Conservation (phyloP, 2,113 vertebrate genomes). For the Clinocottus analis region DNA sequence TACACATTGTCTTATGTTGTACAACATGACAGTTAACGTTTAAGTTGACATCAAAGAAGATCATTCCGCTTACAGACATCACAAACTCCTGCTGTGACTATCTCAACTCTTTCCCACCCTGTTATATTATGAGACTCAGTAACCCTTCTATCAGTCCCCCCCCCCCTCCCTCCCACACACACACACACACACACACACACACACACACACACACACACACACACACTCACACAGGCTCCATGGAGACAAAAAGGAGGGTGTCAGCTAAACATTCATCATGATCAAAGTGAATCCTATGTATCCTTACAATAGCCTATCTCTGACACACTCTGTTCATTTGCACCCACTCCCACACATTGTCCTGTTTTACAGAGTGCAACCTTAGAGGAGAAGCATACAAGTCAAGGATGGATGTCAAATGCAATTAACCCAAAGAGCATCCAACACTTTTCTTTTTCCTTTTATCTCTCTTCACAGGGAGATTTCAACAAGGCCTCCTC, state of each 20-base stretch:
- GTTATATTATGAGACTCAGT: slow-evolving; percentile 30
- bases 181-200: too few relatives aligned
- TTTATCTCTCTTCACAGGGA: slow-evolving; percentile 75
- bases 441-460: slow-evolving; percentile 62
- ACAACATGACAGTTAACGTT: slow-evolving; percentile 5
- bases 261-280: slow-evolving; percentile 63
- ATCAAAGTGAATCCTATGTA: slow-evolving; percentile 74
- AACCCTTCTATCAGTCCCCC: too few relatives aligned
- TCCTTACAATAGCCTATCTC: slow-evolving; percentile 55
- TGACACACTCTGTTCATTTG: slow-evolving; percentile 59
- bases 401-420: slow-evolving; percentile 74
- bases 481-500: slow-evolving; percentile 58
- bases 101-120: slow-evolving; percentile 4
- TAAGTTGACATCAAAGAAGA: background rate
- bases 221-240: slow-evolving; percentile 55
- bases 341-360: slow-evolving; percentile 73
- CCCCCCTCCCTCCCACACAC: too few relatives aligned
- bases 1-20: background rate
- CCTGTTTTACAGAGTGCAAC: slow-evolving; percentile 66
- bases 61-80: slow-evolving; percentile 12
- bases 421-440: slow-evolving; percentile 77
- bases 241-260: slow-evolving; percentile 55
- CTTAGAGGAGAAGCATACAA: slow-evolving; percentile 63
- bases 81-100: slow-evolving; percentile 26
- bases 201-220: too few relatives aligned